Conservation (phyloP, 2,797 vertebrate species). For the Lophotriccus pileatus region DNA sequence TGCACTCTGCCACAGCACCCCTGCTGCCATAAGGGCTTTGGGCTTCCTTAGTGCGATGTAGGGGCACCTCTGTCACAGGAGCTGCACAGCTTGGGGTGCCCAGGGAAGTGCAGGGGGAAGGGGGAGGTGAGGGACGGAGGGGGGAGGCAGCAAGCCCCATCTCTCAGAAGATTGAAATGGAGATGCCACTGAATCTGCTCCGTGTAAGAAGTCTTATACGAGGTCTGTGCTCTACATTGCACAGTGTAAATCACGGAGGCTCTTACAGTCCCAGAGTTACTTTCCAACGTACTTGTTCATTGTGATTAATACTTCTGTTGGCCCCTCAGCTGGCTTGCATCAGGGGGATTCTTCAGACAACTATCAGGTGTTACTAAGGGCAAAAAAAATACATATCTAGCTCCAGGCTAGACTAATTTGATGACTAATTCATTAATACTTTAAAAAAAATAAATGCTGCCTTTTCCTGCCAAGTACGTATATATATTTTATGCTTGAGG, state of each 20-base stretch:
- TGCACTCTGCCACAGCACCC: background rate
- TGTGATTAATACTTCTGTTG: background rate
- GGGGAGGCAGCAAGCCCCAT: background rate
- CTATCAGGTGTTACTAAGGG: background rate
- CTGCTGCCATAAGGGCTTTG: background rate
- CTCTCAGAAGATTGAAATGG: background rate
- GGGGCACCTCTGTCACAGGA: background rate
- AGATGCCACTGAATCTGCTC: background rate
- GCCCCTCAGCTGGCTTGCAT: background rate
- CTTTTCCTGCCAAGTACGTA: background rate
- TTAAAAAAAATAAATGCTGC: background rate
- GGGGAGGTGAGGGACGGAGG: rapidly evolving
- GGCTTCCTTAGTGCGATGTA: rapidly evolving
- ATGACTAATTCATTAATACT: constrained; percentile 29
- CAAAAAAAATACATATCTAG: constrained; percentile 11
- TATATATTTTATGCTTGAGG: constrained; percentile 11
- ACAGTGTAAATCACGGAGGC: rapidly evolving
- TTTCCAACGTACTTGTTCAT: background rate
- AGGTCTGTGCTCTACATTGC: background rate
- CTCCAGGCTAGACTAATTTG: constrained; percentile 38
- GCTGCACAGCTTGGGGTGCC: rapidly evolving
- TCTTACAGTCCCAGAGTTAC: background rate
- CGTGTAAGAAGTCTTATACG: rapidly evolving
- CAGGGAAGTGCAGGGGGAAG: rapidly evolving
- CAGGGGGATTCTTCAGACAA: background rate